Evolutionary conservation across 2,113 vertebrate genomes (phyloP).

Genomic region (Elgaria multicarinata): DNA sequence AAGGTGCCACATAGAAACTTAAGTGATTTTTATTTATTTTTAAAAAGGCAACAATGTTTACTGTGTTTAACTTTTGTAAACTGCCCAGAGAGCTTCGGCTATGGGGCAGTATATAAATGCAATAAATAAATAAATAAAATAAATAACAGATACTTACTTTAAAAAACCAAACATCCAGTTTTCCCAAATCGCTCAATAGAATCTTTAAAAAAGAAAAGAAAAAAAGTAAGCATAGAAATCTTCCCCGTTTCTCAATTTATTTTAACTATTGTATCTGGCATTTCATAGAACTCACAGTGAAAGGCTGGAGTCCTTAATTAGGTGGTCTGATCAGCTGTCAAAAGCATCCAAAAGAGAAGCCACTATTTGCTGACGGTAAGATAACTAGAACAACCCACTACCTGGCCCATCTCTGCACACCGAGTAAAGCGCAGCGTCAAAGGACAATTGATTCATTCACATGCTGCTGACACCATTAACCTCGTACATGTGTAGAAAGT

Average conservation of each 20-base stretch:
- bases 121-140: no score
- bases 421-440: not conserved
- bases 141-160: not conserved
- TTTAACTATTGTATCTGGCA: not conserved
- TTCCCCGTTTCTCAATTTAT: not conserved
- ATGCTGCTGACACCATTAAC: constrained; percentile 55
- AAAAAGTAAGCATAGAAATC: not conserved
- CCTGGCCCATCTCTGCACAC: constrained; percentile 9
- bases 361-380: constrained; percentile 1
- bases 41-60: not conserved
- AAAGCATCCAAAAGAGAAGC: constrained; percentile 16
- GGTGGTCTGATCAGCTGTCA: not conserved
- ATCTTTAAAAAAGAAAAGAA: not conserved
- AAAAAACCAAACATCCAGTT: not conserved
- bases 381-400: not conserved
- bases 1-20: not conserved
- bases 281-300: not conserved
- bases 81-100: no score
- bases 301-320: not conserved
- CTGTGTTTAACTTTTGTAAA: no score
- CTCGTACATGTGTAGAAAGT: constrained; percentile 44
- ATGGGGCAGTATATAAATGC: not conserved
- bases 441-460: constrained; percentile 58
- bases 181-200: not conserved
- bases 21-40: not conserved